Percentiles rank a stretch among this genome's conserved stretches.
Conservation (phyloP, 1,140 invertebrate genomes). For the Telenomus remus region DNA sequence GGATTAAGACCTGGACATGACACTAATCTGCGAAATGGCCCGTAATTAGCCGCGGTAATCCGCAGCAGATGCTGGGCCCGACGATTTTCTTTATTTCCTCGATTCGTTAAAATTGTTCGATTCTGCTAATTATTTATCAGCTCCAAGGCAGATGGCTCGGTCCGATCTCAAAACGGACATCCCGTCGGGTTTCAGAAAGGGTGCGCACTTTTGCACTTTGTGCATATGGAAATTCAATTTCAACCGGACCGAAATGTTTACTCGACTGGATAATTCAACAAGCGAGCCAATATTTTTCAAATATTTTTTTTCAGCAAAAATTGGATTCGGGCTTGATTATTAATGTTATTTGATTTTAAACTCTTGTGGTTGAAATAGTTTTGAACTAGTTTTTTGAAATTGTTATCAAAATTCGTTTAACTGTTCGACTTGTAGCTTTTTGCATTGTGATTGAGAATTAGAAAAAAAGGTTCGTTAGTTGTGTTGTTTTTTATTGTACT, state of each 20-base stretch:
- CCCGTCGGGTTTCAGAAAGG: constrained; percentile 57
- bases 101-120: constrained; percentile 55
- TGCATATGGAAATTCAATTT: constrained; percentile 55
- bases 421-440: no score
- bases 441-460: no score
- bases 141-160: constrained; percentile 54
- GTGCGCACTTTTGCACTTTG: constrained; percentile 16
- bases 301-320: neutral
- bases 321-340: no score
- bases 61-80: constrained; percentile 62
- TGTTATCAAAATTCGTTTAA: no score
- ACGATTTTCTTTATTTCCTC: constrained; percentile 39
- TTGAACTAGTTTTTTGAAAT: no score
- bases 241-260: constrained; percentile 21
- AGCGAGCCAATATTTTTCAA: neutral
- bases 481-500: no score
- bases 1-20: constrained; percentile 53
- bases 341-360: no score
- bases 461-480: no score
- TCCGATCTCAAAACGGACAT: constrained; percentile 45
- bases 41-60: constrained; percentile 59
- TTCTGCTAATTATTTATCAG: constrained; percentile 61
- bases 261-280: constrained; percentile 28
- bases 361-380: no score
- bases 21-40: constrained; percentile 53